Base-by-base conservation (phyloP, 2,113 vertebrate species). In the Eretmodus cyanostictus region DNA sequence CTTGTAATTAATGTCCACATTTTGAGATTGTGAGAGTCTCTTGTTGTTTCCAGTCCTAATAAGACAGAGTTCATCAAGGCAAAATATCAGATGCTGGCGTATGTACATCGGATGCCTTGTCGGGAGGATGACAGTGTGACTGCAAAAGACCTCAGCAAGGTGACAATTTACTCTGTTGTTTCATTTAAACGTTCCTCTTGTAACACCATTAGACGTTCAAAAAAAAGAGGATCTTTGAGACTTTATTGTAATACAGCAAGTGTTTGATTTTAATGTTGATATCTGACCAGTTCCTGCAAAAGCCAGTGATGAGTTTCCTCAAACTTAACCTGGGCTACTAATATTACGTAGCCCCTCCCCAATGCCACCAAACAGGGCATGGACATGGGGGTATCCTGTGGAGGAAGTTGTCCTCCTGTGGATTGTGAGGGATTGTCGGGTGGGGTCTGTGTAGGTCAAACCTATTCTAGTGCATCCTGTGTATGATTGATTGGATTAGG, bases 61-160 rank as follows among this genome's bases (percentile, higher is more conserved):
- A 99, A 99, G 94, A 98, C 98, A 0, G 99, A 99, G 89, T 99
- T 99, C 96, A 99, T 99, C 90, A 96, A 98, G 95, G 98, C 98
- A 61, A 99, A 99, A 91, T 99, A 99, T 93, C 98, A 99, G 81
- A 99, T 99, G 99, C 86, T 99, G 81, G 98, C 98, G 0, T 99
- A 98, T 12, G 99, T 99, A 12, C 98, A 99, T 92, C 98, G 98
- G 76, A 96, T 99, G 97, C 99, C 99, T 0, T 99, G 99, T 94
- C 97, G 99, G 9, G 99, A 99, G 47, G 99, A 99, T 0, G 98
- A 99, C 87, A 99, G 97, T 2, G 97, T 98, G 27, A 98, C 98
- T 9, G 97, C 99, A 91, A 99, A 99, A 95, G 99, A 99, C 89
- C 98, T 99, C 80, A 99, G 99, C 87, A 99, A 99, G 97, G 99